Base-by-base conservation (phyloP, 2,113 vertebrate species). In the Poecilia latipinna region DNA sequence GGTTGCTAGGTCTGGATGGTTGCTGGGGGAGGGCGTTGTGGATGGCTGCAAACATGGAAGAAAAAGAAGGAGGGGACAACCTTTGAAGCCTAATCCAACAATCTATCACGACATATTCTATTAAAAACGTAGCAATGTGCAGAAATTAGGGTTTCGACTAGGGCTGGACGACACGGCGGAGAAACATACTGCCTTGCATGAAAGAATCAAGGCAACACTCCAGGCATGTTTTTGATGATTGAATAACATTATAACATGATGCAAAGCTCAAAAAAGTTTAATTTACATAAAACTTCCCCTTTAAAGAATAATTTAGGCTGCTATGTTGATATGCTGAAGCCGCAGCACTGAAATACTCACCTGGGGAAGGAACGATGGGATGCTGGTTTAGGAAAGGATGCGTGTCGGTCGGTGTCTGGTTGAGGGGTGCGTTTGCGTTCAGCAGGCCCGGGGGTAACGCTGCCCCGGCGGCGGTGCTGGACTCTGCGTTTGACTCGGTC, bases 1-100 rank as follows among this genome's bases (percentile, higher is more conserved):
- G 94, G 91, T 96, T 95, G 69, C 96, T 97, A n/a, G 97, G 96
- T 75, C 96, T 92, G 0, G 97, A 96, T 8, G 97, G 97, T 89
- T 97, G 97, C 90, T 97, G 96, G 75, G 97, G 96, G 87, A 98
- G 93, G 73, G 96, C 96, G 10, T 95, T 96, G 94, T 98, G 97
- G 90, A 97, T 91, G 83, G 97, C 97, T 98, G 91, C 1, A 72
- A 75, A 91, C 62, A 48, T 66, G 26, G 19, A 44, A 54, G 8
- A 28, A 28, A 28, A 28, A 28, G 28, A 28, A 28, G 28, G 28
- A 28, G 28, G 28, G 28, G 28, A 12, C 15, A 37, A 11, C 5
- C 17, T 19, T 42, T 42, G 6, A 19, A 48, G 17, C 44, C 5
- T 48, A 48, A 17, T 48, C 39, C 44, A 48, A 48, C 42, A 19